These are phyloP conservation scores for Holothuria scabra DNA, from an alignment of 53 echinoderm and acorn worm genomes.

Conservation along the genomic window DNA sequence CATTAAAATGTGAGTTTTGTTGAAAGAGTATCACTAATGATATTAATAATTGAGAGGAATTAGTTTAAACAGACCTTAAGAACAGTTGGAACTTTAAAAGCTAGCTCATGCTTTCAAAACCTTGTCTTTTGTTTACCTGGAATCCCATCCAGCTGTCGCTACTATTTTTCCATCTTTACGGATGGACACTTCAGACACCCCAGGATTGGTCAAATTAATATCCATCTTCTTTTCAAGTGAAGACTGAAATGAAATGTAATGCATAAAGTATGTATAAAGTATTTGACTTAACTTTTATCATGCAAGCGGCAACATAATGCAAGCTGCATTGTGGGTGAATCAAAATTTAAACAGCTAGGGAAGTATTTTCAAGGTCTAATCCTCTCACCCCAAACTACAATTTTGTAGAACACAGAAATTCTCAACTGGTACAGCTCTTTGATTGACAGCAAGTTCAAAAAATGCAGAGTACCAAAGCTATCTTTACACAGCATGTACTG, in stretches of 20 bases:
- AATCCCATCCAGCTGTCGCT: constrained; percentile 86
- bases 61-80: not conserved
- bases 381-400: too few relatives aligned
- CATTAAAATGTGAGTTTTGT: not conserved
- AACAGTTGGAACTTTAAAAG: not conserved
- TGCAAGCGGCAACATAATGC: too few relatives aligned
- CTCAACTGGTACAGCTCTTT: too few relatives aligned
- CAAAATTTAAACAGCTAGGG: too few relatives aligned
- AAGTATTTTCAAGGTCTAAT: too few relatives aligned
- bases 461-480: too few relatives aligned
- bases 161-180: constrained; percentile 74
- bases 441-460: too few relatives aligned
- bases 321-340: too few relatives aligned
- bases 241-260: constrained; percentile 45
- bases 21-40: not conserved
- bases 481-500: too few relatives aligned
- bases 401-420: too few relatives aligned
- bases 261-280: too few relatives aligned
- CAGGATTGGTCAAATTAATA: constrained; percentile 68
- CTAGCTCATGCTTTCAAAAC: not conserved
- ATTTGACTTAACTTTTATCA: too few relatives aligned
- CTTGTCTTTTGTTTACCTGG: constrained; percentile 52
- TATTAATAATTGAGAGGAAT: not conserved
- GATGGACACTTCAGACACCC: constrained; percentile 70
- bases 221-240: constrained; percentile 28